Conservation (phyloP, 2,797 vertebrate genomes). For the Ptychobarbus kaznakovi region DNA sequence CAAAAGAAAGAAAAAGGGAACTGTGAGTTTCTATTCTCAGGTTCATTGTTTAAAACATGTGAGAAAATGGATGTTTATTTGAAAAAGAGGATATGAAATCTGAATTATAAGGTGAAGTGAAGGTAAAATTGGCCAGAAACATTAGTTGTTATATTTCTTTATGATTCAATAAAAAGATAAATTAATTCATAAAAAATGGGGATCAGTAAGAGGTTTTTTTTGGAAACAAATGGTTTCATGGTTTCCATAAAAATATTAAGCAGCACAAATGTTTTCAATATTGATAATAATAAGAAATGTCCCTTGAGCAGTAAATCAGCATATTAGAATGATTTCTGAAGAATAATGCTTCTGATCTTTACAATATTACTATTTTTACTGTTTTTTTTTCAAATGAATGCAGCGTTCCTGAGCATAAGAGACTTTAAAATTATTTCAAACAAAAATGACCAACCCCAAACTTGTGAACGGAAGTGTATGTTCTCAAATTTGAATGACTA, state of each 20-base stretch:
- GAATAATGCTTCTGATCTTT: background rate
- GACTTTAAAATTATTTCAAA: background rate
- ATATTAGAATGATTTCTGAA: background rate
- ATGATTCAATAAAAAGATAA: background rate
- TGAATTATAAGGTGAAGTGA: background rate
- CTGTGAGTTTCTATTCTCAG: constrained; percentile 7
- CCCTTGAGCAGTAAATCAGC: background rate
- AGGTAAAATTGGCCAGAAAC: background rate
- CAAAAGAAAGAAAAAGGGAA: background rate
- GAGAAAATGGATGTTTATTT: background rate
- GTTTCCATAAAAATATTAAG: background rate
- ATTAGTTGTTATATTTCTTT: background rate
- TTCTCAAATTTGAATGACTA: background rate
- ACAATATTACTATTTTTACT: background rate
- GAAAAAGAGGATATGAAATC: background rate
- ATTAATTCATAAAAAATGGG: too few species aligned
- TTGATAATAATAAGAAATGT: background rate
- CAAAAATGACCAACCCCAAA: background rate
- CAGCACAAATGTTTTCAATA: background rate
- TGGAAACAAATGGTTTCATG: too few species aligned
- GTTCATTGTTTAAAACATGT: background rate
- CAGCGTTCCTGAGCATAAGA: background rate
- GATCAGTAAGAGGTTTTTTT: background rate
- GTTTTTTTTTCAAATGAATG: too few species aligned
- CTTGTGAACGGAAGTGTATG: background rate